These are phyloP conservation scores for Pristionchus fissidentatus DNA, from an alignment of 2,888 invertebrate species.

Conservation along the genomic window DNA sequence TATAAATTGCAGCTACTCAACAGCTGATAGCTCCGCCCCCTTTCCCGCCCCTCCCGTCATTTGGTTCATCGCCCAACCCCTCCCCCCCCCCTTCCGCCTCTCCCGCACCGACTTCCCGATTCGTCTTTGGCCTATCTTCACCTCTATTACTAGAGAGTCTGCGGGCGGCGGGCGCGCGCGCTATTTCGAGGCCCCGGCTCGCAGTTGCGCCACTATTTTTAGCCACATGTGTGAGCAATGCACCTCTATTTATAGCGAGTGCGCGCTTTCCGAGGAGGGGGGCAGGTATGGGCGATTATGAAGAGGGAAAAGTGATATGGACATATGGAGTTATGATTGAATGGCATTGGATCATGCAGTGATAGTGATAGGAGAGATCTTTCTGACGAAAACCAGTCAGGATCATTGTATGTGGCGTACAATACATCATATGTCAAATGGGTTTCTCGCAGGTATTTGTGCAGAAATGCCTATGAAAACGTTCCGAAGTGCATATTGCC, in stretches of 20 bases:
- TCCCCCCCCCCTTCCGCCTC: not conserved
- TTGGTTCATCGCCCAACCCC: too few relatives aligned
- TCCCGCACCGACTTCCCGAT: not conserved
- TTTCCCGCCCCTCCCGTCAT: too few relatives aligned
- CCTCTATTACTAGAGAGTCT: not conserved
- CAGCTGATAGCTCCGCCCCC: not conserved
- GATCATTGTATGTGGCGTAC: too few relatives aligned
- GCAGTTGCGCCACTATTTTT: not conserved
- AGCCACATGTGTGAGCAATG: not conserved
- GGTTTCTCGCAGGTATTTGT: too few relatives aligned
- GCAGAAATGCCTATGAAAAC: too few relatives aligned
- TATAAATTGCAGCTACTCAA: too few relatives aligned
- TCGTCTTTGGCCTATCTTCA: not conserved
- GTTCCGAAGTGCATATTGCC: too few relatives aligned
- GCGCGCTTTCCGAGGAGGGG: not conserved
- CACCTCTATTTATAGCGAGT: not conserved
- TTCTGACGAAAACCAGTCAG: too few relatives aligned
- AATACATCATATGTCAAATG: too few relatives aligned
- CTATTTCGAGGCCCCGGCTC: not conserved
- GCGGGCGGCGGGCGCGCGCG: too few relatives aligned
- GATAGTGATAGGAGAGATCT: too few relatives aligned
- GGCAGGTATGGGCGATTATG: too few relatives aligned
- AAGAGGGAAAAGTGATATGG: not conserved
- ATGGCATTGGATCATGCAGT: not conserved
- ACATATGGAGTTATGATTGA: not conserved